phyloP scores from a whole-genome alignment of 2,797 vertebrate species.

The Hybognathus amarus region DNA sequence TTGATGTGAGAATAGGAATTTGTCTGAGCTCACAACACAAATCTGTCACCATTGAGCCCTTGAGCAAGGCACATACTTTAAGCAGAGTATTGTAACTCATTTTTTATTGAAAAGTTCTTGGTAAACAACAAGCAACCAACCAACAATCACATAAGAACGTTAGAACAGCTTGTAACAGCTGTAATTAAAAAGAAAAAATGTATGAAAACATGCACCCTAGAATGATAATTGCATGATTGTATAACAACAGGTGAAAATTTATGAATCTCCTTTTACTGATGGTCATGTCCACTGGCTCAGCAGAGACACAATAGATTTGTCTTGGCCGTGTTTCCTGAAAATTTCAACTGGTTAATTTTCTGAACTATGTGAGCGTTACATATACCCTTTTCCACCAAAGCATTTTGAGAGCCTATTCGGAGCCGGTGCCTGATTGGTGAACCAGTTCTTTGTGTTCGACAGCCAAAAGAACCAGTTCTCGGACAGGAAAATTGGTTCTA shows the following conservation, averaged over 20 bases:
- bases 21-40: constrained; percentile 5
- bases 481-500: no score
- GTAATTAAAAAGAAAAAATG: neutral
- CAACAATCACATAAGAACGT: neutral
- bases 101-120: neutral
- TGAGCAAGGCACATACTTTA: neutral
- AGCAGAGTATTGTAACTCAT: neutral
- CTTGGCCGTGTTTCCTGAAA: neutral
- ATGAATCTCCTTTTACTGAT: neutral
- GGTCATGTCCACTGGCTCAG: neutral
- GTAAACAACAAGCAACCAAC: neutral
- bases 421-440: no score
- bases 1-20: neutral
- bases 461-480: no score
- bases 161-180: neutral
- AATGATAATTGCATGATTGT: neutral
- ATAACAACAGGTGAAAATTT: neutral
- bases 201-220: neutral
- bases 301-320: neutral
- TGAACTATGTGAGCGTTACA: neutral
- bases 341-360: neutral
- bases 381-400: no score
- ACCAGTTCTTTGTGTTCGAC: no score
- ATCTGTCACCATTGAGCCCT: constrained; percentile 6
- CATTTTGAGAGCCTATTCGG: no score